Evolutionary conservation across 2,797 vertebrate species (phyloP).

Genomic region (Chaunax sp.): DNA sequence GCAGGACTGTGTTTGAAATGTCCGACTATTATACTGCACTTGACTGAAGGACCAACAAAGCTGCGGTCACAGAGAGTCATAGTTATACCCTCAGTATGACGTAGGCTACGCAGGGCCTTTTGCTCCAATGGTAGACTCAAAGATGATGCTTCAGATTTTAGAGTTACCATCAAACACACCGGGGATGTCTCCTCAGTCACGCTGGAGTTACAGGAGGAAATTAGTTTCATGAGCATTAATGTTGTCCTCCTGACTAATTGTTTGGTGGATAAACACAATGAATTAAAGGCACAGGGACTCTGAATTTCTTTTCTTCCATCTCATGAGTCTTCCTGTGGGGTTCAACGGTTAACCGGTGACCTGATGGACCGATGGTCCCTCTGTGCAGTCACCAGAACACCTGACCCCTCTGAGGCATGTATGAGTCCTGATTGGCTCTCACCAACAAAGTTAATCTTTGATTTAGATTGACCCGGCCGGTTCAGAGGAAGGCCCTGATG

Average conservation of each 20-base stretch:
- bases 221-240: too few relatives aligned
- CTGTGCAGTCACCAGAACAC: slow-evolving; percentile 62
- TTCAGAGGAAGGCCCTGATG: slow-evolving; percentile 5
- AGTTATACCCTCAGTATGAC: too few relatives aligned
- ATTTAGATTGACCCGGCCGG: slow-evolving; percentile 44
- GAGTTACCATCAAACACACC: too few relatives aligned
- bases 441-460: slow-evolving; percentile 72
- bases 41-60: too few relatives aligned
- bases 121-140: too few relatives aligned
- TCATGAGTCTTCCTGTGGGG: slow-evolving; percentile 21
- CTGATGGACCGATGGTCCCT: slow-evolving; percentile 30
- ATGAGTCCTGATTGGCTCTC: slow-evolving; percentile 48
- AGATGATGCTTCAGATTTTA: too few relatives aligned
- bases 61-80: too few relatives aligned
- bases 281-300: slow-evolving; percentile 34
- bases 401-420: slow-evolving; percentile 20
- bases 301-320: slow-evolving; percentile 26
- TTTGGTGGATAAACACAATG: slow-evolving; percentile 44
- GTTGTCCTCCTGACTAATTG: slow-evolving; percentile 34
- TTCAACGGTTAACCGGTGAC: slow-evolving; percentile 70
- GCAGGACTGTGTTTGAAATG: too few relatives aligned
- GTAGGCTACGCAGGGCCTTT: too few relatives aligned
- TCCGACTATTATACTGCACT: too few relatives aligned
- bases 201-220: too few relatives aligned
- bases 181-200: too few relatives aligned